phyloP scores from a whole-genome alignment of 2,888 invertebrate species.

The Julus scanicus region DNA sequence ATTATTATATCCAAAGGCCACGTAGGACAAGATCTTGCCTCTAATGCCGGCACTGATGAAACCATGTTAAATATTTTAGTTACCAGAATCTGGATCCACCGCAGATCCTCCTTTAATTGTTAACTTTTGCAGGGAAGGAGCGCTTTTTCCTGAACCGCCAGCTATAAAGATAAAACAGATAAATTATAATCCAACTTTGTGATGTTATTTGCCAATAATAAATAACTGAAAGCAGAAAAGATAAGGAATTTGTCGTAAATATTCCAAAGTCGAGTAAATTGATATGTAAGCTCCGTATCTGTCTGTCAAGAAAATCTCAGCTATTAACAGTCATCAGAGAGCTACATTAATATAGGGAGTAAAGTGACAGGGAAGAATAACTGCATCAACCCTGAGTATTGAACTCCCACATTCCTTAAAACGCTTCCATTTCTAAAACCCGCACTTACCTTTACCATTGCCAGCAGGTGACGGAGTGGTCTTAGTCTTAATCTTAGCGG shows the following conservation, averaged over 20 bases:
- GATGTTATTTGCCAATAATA: too few species aligned
- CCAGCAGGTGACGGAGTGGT: neutral
- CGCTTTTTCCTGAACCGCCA: slow-evolving; percentile 41
- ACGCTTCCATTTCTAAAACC: slow-evolving; percentile 17
- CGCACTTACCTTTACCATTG: slow-evolving; percentile 29
- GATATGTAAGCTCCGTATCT: slow-evolving; percentile 64
- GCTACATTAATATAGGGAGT: slow-evolving; percentile 63
- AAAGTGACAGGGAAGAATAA: slow-evolving; percentile 59
- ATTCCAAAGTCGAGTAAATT: neutral
- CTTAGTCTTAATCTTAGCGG: slow-evolving; percentile 27
- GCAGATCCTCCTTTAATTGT: slow-evolving; percentile 48
- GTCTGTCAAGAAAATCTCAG: slow-evolving; percentile 62
- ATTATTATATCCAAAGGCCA: neutral
- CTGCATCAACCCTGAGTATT: slow-evolving; percentile 63
- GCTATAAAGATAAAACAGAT: neutral
- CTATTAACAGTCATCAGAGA: slow-evolving; percentile 64
- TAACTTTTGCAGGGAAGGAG: slow-evolving; percentile 10
- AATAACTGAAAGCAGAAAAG: neutral
- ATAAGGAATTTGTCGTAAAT: neutral
- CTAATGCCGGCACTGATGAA: neutral
- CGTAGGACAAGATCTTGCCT: too few species aligned
- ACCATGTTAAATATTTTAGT: neutral
- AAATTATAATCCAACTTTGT: neutral
- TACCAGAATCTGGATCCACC: slow-evolving; percentile 88
- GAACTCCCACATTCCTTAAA: slow-evolving; percentile 55